phyloP scores from a whole-genome alignment of 2,888 invertebrate genomes.

The Metellina segmentata region DNA sequence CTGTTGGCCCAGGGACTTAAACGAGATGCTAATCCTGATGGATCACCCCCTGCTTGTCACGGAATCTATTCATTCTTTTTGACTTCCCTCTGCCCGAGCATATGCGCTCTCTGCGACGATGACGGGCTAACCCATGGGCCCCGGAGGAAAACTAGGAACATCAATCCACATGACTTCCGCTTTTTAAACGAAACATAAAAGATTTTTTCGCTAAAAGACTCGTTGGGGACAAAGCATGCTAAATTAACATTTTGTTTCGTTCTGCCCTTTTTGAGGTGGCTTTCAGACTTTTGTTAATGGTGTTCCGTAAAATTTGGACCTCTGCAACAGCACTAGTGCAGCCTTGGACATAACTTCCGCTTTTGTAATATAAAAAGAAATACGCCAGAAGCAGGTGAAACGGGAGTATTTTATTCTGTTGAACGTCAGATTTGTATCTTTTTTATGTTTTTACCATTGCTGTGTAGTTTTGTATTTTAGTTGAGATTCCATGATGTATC shows the following conservation, averaged over 20 bases:
- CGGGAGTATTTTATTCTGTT: no score
- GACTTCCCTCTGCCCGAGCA: conserved; percentile 17
- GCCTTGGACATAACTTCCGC: no score
- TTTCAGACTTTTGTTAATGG: not conserved
- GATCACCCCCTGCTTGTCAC: conserved; percentile 15
- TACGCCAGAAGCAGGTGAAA: no score
- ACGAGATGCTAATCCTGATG: conserved; percentile 71
- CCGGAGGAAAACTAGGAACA: no score
- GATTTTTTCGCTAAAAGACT: no score
- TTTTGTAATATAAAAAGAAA: no score
- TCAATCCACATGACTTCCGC: not conserved
- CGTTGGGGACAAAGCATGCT: not conserved
- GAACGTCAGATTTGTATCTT: no score
- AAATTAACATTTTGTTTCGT: not conserved
- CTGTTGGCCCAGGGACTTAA: conserved; percentile 54
- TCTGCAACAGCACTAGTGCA: no score
- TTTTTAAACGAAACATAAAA: not conserved
- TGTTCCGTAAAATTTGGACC: not conserved
- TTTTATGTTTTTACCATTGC: no score
- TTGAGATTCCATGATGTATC: no score
- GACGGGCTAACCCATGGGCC: not conserved
- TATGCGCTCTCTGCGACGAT: conserved; percentile 8
- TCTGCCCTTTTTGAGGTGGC: not conserved
- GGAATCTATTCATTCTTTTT: not conserved
- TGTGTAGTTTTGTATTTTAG: no score